A percentile compares a stretch with the other conserved stretches of the same genome.
Evolutionary conservation across 2,797 vertebrate genomes (phyloP).

Genomic region (Alauda arvensis): DNA sequence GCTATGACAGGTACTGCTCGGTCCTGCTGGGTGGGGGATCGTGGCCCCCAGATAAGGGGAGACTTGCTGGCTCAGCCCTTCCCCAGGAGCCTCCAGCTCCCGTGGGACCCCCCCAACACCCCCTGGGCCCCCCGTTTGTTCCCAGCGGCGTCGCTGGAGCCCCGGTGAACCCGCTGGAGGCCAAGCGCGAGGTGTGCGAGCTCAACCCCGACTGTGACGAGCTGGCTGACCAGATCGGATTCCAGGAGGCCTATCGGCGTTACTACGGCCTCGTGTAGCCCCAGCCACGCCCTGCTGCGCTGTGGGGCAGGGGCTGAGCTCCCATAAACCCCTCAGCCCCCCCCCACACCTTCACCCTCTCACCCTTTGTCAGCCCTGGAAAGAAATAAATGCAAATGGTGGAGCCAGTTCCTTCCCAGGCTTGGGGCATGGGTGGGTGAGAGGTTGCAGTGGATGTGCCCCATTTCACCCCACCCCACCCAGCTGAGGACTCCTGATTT

Average conservation of each 20-base stretch:
- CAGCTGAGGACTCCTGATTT: background rate
- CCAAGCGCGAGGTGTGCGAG: slow-evolving; percentile 70
- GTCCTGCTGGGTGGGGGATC: background rate
- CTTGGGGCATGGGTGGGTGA: accelerated
- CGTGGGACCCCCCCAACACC: accelerated
- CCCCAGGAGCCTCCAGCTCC: background rate
- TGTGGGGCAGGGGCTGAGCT: background rate
- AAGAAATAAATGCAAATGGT: background rate
- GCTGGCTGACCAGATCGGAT: slow-evolving; percentile 68
- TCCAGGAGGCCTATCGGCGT: slow-evolving; percentile 65
- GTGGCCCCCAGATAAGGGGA: accelerated
- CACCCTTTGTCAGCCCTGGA: background rate
- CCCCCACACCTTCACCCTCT: too few relatives aligned
- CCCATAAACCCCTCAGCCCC: accelerated
- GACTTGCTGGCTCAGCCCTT: background rate
- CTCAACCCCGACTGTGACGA: slow-evolving; percentile 69
- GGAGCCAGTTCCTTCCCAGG: background rate
- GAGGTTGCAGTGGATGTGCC: accelerated
- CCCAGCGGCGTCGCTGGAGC: background rate
- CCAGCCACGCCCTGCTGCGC: accelerated
- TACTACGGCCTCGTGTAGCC: slow-evolving; percentile 57
- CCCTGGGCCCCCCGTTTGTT: accelerated
- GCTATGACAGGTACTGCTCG: background rate
- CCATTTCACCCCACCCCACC: accelerated
- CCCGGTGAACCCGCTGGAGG: slow-evolving; percentile 54